phyloP scores from a whole-genome alignment of 1,140 invertebrate species.

The Leguminivora glycinivorella region DNA sequence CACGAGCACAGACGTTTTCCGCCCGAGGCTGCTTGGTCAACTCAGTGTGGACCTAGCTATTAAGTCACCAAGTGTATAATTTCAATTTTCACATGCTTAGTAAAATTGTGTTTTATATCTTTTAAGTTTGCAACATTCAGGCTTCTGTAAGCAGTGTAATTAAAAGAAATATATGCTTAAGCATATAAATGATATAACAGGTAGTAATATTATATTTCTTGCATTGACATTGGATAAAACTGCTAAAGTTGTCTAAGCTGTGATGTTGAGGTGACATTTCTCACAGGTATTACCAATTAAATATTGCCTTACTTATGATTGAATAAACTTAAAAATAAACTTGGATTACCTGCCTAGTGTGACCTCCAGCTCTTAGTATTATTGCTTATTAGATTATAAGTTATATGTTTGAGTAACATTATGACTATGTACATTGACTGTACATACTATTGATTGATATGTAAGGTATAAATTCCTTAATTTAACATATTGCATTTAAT shows the following conservation, averaged over 20 bases:
- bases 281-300: not conserved
- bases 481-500: constrained; percentile 2
- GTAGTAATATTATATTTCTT: not conserved
- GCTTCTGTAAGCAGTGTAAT: not conserved
- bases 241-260: not conserved
- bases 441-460: not conserved
- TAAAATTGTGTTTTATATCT: no score
- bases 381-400: not conserved
- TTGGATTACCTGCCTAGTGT: not conserved
- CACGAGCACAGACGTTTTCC: no score
- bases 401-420: not conserved
- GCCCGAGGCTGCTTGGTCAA: no score
- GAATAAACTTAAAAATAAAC: not conserved
- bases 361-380: not conserved
- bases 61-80: no score
- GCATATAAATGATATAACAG: not conserved
- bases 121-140: no score
- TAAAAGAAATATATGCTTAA: no score
- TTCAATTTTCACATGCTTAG: no score
- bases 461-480: not conserved
- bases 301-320: not conserved
- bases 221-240: not conserved
- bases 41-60: no score
- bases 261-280: not conserved
- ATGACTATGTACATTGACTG: constrained; percentile 10